Base-by-base conservation (phyloP, 1,140 invertebrate genomes). In the Archegozetes longisetosus region DNA sequence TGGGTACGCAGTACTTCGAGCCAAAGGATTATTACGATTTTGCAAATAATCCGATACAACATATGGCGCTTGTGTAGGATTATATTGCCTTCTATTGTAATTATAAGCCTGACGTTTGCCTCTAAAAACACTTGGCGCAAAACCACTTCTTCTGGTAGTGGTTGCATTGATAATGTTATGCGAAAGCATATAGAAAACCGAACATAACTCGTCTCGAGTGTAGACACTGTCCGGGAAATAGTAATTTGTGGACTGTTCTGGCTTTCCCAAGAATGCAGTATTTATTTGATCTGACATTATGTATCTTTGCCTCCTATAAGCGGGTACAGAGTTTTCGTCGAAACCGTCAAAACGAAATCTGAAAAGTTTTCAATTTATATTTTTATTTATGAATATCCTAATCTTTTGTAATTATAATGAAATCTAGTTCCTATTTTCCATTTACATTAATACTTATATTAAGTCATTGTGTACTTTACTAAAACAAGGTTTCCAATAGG, bases 181-280 rank as follows among this genome's bases (percentile, higher is more conserved):
- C 25, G 61, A 62, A 32, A 58, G 40, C 61, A 62, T 62, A 32
- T 24, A 53, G n/a, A 32, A 54, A 20, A 62, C 22, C 3, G 61
- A 61, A 32, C 61, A 62, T 9, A 51, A 20, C 27, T 62, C 61
- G 26, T 62, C n/a, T 3, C 32, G 20, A 22, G 2, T 49, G 25
- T 50, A 58, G 2, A 58, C 20, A 14, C 17, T 23, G 25, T 58
- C 57, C 6, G 57, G 57, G 26, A 58, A 58, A 24, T 58, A 26
- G 23, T 58, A 58, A 29, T 58, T 47, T 2, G 47, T 23, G 4
- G n/a, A 14, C 2, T 14, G 1, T n/a, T n/a, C n/a, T n/a, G n/a
- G n/a, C n/a, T n/a, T n/a, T n/a, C n/a, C n/a, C 12, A 40, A 24
- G 25, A 58, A n/a, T 12, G 49, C 32, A 17, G 24, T 53, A 2